Conservation (phyloP, 2,113 vertebrate species). For the Muntiacus reevesi region DNA sequence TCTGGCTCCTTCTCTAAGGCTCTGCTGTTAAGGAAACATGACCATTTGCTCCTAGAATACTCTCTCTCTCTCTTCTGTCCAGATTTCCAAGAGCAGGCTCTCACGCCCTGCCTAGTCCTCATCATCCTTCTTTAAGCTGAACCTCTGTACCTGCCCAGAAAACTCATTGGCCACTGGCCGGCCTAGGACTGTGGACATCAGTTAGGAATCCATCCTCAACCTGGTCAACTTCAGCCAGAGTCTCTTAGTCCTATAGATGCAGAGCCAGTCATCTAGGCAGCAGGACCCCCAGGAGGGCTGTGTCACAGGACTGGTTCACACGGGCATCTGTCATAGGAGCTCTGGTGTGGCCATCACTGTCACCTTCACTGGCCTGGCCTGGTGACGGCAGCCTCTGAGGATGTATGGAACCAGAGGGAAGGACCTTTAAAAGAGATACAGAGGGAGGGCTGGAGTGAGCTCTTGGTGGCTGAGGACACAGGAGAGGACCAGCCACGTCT, state of each 20-base stretch:
- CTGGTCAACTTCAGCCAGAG: neutral
- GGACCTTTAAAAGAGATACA: neutral
- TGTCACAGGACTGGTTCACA: neutral
- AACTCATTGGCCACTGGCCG: neutral
- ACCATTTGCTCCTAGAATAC: neutral
- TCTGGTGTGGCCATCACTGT: neutral
- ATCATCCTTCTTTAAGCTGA: neutral
- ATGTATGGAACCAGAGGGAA: neutral
- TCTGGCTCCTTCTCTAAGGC: neutral
- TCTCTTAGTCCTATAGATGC: neutral
- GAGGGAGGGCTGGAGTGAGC: neutral
- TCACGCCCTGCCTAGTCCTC: neutral
- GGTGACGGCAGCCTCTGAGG: neutral
- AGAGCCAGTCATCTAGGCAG: neutral
- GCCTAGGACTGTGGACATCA: neutral
- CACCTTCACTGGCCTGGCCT: neutral
- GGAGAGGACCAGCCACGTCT: neutral
- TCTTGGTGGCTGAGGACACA: neutral
- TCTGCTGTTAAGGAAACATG: neutral
- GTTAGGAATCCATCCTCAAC: neutral
- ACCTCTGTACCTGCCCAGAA: neutral
- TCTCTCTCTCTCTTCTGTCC: neutral
- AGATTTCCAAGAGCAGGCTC: neutral
- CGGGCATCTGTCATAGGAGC: neutral
- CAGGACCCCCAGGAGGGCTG: neutral